These are phyloP conservation scores for Crepidodera aurea DNA, from an alignment of 2,888 invertebrate species.

Conservation along the genomic window DNA sequence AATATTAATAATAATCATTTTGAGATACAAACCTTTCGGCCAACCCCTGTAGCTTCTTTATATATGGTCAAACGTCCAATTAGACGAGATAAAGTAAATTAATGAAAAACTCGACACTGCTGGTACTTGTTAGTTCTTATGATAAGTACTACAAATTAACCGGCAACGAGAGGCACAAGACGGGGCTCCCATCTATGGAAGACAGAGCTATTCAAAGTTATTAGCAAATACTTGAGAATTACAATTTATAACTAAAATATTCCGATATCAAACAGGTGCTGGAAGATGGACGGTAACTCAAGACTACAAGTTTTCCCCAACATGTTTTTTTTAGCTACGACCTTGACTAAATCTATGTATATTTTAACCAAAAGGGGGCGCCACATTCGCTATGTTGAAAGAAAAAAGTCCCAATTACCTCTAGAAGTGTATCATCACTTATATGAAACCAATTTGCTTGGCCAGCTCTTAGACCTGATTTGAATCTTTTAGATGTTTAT, in stretches of 20 bases:
- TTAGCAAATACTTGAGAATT: constrained; percentile 5
- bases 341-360: too few species aligned
- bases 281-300: too few species aligned
- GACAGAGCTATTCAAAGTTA: neutral
- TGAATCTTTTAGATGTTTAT: too few species aligned
- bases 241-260: neutral
- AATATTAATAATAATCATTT: too few species aligned
- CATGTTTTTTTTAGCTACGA: too few species aligned
- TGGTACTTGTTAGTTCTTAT: constrained; percentile 16
- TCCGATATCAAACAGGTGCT: neutral
- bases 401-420: too few species aligned
- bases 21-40: neutral
- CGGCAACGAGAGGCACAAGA: neutral
- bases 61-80: constrained; percentile 12
- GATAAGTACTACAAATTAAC: constrained; percentile 18
- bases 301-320: too few species aligned
- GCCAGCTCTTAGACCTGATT: too few species aligned
- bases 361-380: neutral
- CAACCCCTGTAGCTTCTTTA: neutral
- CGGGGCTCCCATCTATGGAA: constrained; percentile 6
- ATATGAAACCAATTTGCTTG: too few species aligned
- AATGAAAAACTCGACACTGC: constrained; percentile 20
- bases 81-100: constrained; percentile 20
- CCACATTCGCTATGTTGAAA: too few species aligned
- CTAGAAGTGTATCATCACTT: too few species aligned